Base-by-base conservation (phyloP, 2,113 vertebrate genomes). In the Grallaria varia region DNA sequence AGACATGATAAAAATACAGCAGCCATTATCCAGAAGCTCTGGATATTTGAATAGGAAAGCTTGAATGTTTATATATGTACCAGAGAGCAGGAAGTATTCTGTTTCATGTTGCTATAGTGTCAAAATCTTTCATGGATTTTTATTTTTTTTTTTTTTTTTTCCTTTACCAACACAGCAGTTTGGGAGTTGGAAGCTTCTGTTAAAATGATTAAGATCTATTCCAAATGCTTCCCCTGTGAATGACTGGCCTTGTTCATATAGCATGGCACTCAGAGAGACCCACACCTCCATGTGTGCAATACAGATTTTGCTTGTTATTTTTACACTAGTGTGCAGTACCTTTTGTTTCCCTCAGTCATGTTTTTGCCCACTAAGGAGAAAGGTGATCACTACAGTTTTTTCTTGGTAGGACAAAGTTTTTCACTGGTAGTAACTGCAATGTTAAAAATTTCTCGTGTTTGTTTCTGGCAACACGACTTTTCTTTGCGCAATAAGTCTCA, bases 261-360 rank as follows among this genome's bases (percentile, higher is more conserved):
- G 7, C 0, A 0, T n/a, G 42, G 5, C 2, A 2, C 8, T 23
- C 27, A 52, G 7, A 64, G 27, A 53, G 4, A 49, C 4, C 22
- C 25, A 31, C 25, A 20, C 18, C 17, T 77, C 33, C 4, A 1
- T 10, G 14, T 3, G 4, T 27, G 4, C 31, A 16, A 9, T 56
- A 16, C 1, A 4, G 35, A 39, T 58, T 90, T 66, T 56, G 3
- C 8, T 19, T 9, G 0, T 21, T 37, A 33, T 45, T 52, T 30
- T 53, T 33, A 35, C 21, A 5, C 16, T 21, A n/a, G 6, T 0
- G 1, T 24, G 17, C 7, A 40, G 35, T 10, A 7, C 0, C 2
- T 27, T 30, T 62, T 39, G 16, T 39, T 89, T 80, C 75, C 9
- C 10, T 6, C n/a, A 60, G 6, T 40, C 28, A n/a, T 13, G 3